Base-by-base conservation (phyloP, 2,888 invertebrate genomes). In the Clusia tigrina region DNA sequence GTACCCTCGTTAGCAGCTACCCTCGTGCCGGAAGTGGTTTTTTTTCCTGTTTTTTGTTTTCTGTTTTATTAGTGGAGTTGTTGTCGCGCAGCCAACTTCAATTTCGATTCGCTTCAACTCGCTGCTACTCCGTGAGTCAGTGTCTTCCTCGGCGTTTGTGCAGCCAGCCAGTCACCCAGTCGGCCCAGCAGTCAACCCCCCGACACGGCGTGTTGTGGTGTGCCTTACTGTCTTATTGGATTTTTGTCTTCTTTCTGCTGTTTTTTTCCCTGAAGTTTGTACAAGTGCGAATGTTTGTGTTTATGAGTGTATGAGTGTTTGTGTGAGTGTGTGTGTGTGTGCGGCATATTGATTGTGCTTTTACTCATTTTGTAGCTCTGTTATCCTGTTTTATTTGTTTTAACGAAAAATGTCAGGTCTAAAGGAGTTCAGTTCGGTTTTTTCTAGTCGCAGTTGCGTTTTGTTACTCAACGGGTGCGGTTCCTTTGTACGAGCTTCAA, bases 291-390 rank as follows among this genome's bases (percentile, higher is more conserved):
- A n/a, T n/a, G n/a, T 55, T 22, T 12, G 53, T 56, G 51, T 48
- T 42, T n/a, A 5, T 32, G n/a, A 32, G 42, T 42, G 48, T n/a
- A 42, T 24, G 52, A 51, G 51, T 55, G 63, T 53, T 48, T 57
- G 51, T 54, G 56, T 64, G 64, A n/a, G n/a, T 37, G 58, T 48
- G 61, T 57, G 62, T 63, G 60, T 56, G 52, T 66, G 63, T 74
- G 68, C 69, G 76, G 70, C 76, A 76, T 74, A 76, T 77, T 75
- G 71, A 76, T 77, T 75, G 55, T 67, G 66, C 62, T 63, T 51
- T 17, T 53, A 24, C 58, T 67, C n/a, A 53, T 25, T 6, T 54
- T 18, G n/a, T 56, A 25, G 56, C 51, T 48, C n/a, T 46, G n/a
- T 42, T 58, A 57, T 38, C n/a, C 25, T 59, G 53, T 37, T 59